phyloP scores from a whole-genome alignment of 2,113 vertebrate genomes.

The Caloenas nicobarica region DNA sequence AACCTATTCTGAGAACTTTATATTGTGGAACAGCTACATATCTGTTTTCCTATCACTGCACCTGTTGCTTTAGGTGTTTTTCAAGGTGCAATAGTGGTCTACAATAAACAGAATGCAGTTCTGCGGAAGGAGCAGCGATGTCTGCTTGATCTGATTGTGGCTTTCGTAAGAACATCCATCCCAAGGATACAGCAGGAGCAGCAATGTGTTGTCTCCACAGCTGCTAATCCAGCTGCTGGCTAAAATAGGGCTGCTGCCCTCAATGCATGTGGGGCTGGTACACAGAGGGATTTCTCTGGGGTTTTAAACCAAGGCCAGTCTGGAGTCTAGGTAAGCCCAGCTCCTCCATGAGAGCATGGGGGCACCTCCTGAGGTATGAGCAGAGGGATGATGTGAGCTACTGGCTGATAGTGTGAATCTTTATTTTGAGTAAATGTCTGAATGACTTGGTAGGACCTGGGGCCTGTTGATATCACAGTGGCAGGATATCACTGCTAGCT shows the following conservation, averaged over 20 bases:
- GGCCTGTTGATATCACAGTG: neutral
- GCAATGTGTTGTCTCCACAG: rapidly evolving
- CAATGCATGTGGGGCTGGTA: rapidly evolving
- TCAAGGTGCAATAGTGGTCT: rapidly evolving
- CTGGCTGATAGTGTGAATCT: rapidly evolving
- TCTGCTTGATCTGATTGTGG: neutral
- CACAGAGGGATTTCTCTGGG: neutral
- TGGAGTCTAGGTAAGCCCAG: neutral
- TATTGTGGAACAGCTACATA: neutral
- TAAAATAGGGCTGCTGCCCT: rapidly evolving
- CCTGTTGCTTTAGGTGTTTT: neutral
- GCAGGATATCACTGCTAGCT: neutral
- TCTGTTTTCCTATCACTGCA: neutral
- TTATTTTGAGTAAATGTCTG: neutral
- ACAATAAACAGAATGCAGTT: neutral
- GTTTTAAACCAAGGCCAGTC: neutral
- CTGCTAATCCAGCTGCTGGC: neutral
- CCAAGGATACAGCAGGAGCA: neutral
- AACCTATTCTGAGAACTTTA: neutral
- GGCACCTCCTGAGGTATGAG: neutral
- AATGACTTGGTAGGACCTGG: neutral
- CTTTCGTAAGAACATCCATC: neutral
- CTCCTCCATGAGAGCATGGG: neutral
- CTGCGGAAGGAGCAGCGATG: neutral
- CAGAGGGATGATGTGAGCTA: neutral